These are phyloP conservation scores for Scolanthus callimorphus DNA, from an alignment of 92 coral and sea anemone genomes.

Conservation along the genomic window DNA sequence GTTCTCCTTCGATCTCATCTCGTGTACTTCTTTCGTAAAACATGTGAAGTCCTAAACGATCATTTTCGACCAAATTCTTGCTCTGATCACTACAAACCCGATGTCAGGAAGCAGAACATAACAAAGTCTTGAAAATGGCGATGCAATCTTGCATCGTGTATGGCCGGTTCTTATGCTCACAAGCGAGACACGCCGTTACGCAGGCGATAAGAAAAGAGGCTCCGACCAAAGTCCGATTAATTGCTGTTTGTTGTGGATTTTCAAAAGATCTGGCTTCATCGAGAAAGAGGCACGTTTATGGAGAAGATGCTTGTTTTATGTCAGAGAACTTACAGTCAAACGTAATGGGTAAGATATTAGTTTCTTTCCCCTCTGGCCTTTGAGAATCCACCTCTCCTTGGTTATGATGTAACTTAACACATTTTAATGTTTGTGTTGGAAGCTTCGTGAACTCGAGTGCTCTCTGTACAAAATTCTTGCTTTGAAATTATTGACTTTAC, in stretches of 20 bases:
- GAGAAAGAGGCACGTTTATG: constrained; percentile 68
- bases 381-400: too few species aligned
- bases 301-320: constrained; percentile 94
- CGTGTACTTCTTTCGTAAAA: too few species aligned
- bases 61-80: neutral
- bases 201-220: constrained; percentile 68
- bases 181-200: constrained; percentile 73
- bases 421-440: too few species aligned
- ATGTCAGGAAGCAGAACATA: neutral
- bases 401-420: too few species aligned
- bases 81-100: neutral
- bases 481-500: too few species aligned
- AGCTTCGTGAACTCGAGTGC: too few species aligned
- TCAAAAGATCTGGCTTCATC: constrained; percentile 76
- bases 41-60: too few species aligned
- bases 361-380: too few species aligned
- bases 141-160: constrained; percentile 95
- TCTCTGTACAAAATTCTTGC: too few species aligned
- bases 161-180: constrained; percentile 83
- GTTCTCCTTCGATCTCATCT: too few species aligned
- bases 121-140: constrained; percentile 48
- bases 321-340: constrained; percentile 65
- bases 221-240: constrained; percentile 59
- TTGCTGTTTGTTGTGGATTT: constrained; percentile 90
- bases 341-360: constrained; percentile 81